Evolutionary conservation across 2,113 vertebrate species (phyloP).

Genomic region (Siphamia tubifer): DNA sequence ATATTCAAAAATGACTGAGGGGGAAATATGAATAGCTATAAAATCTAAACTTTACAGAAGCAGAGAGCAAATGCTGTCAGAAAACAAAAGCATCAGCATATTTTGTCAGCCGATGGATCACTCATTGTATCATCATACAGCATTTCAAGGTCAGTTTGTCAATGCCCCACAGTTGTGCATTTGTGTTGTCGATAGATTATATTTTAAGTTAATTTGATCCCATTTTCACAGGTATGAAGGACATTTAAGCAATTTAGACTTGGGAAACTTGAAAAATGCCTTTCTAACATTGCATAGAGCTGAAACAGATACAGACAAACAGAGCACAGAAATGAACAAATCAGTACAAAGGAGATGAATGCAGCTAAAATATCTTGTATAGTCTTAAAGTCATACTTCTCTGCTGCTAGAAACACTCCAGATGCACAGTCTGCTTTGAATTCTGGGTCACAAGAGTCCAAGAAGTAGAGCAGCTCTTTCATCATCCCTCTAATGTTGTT

Average conservation of each 20-base stretch:
- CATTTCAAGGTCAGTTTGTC: conserved; percentile 24
- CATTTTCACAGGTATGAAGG: not conserved
- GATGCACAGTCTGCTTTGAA: conserved; percentile 99
- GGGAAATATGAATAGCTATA: not conserved
- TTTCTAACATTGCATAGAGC: not conserved
- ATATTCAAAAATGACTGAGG: conserved; percentile 14
- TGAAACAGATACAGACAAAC: no score
- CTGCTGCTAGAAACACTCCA: conserved; percentile 97
- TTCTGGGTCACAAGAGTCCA: conserved; percentile 98
- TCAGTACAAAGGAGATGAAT: not conserved
- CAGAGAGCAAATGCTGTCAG: conserved; percentile 66
- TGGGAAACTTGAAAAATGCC: not conserved
- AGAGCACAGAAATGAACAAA: not conserved
- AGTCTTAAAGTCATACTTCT: conserved; percentile 85
- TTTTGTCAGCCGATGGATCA: conserved; percentile 80
- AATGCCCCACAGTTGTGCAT: not conserved
- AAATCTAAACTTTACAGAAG: not conserved
- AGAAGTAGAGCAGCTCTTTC: conserved; percentile 98
- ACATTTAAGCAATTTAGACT: not conserved
- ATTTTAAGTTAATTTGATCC: not conserved
- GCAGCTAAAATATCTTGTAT: not conserved
- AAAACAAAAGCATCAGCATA: conserved; percentile 69
- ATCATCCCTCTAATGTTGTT: conserved; percentile 99
- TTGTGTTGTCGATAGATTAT: no score
- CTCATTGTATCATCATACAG: conserved; percentile 79